Percentiles rank a stretch among this genome's conserved stretches.
These are phyloP conservation scores for Tachina fera DNA, from an alignment of 2,888 invertebrate genomes.

Conservation along the genomic window DNA sequence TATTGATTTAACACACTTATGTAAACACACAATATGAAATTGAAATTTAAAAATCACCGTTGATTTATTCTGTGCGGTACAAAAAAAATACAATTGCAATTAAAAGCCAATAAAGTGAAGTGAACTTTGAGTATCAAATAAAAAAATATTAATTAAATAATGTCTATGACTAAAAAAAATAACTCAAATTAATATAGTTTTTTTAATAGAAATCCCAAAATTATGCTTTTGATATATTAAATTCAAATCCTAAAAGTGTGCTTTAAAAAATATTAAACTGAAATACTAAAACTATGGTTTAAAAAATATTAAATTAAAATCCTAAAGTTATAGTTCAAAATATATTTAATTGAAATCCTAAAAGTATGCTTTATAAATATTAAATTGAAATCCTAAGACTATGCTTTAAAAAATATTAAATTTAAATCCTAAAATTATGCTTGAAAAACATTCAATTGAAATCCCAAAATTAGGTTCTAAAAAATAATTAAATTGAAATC, in stretches of 20 bases:
- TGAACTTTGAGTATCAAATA: not conserved
- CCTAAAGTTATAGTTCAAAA: too few species aligned
- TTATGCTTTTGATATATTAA: not conserved
- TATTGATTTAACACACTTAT: not conserved
- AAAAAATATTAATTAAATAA: not conserved
- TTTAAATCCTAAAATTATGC: too few species aligned
- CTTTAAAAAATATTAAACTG: not conserved
- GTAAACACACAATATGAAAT: not conserved
- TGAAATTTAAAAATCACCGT: conserved; percentile 11
- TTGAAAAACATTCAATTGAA: too few species aligned
- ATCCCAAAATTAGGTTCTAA: too few species aligned
- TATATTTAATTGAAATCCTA: too few species aligned
- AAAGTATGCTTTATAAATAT: too few species aligned
- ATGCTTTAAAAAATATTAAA: too few species aligned
- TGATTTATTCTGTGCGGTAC: not conserved
- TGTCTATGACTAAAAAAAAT: not conserved
- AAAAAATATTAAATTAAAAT: not conserved
- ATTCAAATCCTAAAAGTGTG: not conserved
- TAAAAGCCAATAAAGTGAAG: conserved; percentile 3
- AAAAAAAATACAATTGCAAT: not conserved
- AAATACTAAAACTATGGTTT: not conserved
- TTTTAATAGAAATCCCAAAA: too few species aligned
- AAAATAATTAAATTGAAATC: too few species aligned
- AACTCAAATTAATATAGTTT: too few species aligned
- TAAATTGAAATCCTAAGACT: too few species aligned